Evolutionary conservation across 2,888 invertebrate species (phyloP), one percentile per base, ranked within the genome.

Genomic region (Hedya salicella): DNA sequence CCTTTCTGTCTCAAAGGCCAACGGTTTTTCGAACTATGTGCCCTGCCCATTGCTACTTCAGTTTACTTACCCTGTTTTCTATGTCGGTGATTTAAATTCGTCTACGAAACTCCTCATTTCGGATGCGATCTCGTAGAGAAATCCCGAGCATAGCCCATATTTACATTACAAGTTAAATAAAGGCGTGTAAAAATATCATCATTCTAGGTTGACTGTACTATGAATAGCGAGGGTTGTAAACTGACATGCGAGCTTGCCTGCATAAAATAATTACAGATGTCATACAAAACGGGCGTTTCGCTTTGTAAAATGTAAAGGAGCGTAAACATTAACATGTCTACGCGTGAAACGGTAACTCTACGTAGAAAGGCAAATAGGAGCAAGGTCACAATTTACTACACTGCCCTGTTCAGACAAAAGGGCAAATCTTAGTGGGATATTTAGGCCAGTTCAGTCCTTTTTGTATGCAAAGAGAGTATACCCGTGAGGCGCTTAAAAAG

Each of bases 221-320:
- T 36, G 30, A 32, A 54, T 54, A 44, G 64, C 14, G 30, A n/a
- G 46, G 71, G 75, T 9, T 70, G 70, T 73, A 73, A 64, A 62
- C 61, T 70, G 70, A 66, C 70, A 70, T 67, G 70, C 70, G 71
- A 72, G 70, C 70, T 62, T 70, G 69, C 73, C 71, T 70, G 69
- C 74, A 72, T 75, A 70, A 77, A 77, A 77, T 79, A 76, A 80
- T 79, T 76, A 69, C 30, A 68, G 67, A 68, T 70, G 73, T 72
- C 75, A 71, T 73, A 73, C 70, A 68, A 69, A 76, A 75, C 74
- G 71, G 76, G 70, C 67, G 68, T 73, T 73, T 71, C 46, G 46
- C 62, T 73, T 64, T 75, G 68, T 75, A 78, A 77, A 71, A 76
- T 76, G 67, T 71, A 75, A 68, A 70, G 68, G 59, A 68, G 64